These are phyloP conservation scores for Anthrax anthrax DNA, from an alignment of 2,888 invertebrate genomes.

Conservation along the genomic window DNA sequence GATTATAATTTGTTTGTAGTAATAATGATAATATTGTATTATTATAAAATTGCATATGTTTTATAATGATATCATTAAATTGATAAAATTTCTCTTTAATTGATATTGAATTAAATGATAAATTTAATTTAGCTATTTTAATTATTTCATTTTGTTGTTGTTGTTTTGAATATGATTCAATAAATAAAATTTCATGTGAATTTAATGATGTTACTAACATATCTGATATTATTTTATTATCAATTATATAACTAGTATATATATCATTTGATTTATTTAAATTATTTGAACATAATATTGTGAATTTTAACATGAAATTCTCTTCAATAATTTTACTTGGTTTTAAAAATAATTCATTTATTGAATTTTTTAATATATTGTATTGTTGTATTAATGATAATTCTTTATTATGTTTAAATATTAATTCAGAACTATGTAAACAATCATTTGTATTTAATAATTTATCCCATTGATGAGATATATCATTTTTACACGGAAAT, in stretches of 20 bases:
- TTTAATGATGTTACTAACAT: conserved; percentile 23
- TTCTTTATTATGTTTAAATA: conserved; percentile 60
- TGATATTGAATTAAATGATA: conserved; percentile 35
- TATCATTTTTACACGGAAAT: conserved; percentile 44
- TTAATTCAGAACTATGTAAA: conserved; percentile 50
- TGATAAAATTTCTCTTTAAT: conserved; percentile 18
- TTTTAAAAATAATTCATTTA: conserved; percentile 53
- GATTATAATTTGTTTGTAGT: conserved; percentile 43
- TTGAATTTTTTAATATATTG: conserved; percentile 47
- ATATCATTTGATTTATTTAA: conserved; percentile 20
- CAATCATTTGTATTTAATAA: conserved; percentile 62
- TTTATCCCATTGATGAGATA: conserved; percentile 63
- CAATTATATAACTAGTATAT: conserved; percentile 20
- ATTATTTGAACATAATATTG: conserved; percentile 37
- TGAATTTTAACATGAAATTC: conserved; percentile 43
- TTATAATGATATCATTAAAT: conserved; percentile 35
- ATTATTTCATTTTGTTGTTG: too few relatives aligned
- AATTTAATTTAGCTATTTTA: conserved; percentile 40
- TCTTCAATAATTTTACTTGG: conserved; percentile 48
- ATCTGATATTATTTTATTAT: conserved; percentile 21
- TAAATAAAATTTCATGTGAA: conserved; percentile 24
- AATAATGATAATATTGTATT: conserved; percentile 51
- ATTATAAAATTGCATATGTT: conserved; percentile 64
- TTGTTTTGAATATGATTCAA: conserved; percentile 25
- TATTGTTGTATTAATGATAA: conserved; percentile 74